Base-by-base conservation (phyloP, 2,113 vertebrate genomes). In the Sorex araneus region DNA sequence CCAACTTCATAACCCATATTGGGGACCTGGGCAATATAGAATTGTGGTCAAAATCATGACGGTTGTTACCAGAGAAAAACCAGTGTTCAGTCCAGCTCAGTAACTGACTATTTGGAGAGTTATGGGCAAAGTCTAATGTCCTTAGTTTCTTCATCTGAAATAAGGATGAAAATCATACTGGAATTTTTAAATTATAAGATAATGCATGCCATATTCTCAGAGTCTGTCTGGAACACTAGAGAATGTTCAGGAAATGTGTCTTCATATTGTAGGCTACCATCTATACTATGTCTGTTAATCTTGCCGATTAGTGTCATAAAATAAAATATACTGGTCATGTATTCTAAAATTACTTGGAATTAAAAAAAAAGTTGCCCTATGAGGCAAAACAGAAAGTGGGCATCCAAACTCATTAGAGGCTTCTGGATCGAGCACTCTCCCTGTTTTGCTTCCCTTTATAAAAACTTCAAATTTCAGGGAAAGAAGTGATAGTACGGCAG, bases 401-500 rank as follows among this genome's bases (percentile, higher is more conserved):
- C 19, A 27, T 30, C 19, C 19, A 32, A 81, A 84, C 47, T 57
- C 57, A 50, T 60, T 23, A 71, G 87, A 87, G 79, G 25, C 43
- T 92, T 93, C 85, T 76, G 27, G 57, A 71, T 47, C n/a, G 16
- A 34, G 9, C 15, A 47, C 12, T 92, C 23, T 79, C 43, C 32
- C 28, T 94, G 16, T 60, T 93, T 92, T 34, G 45, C 30, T 92
- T 90, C 64, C 78, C 70, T 18, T 57, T 80, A 84, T 70, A 25
- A 16, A 16, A 89, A 82, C 66, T 9, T 64, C 25, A 25, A 45
- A 7, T 57, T 84, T 85, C 40, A 40, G 40, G 3, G 40, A 40
- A 40, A 40, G 40, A 40, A 40, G 40, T 40, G 40, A 40, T 40
- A 40, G 40, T 40, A 40, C 7, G 3, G 40, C 40, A 40, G 40